Base-by-base conservation (phyloP, 2,888 invertebrate species). In the Colletes collaris region DNA sequence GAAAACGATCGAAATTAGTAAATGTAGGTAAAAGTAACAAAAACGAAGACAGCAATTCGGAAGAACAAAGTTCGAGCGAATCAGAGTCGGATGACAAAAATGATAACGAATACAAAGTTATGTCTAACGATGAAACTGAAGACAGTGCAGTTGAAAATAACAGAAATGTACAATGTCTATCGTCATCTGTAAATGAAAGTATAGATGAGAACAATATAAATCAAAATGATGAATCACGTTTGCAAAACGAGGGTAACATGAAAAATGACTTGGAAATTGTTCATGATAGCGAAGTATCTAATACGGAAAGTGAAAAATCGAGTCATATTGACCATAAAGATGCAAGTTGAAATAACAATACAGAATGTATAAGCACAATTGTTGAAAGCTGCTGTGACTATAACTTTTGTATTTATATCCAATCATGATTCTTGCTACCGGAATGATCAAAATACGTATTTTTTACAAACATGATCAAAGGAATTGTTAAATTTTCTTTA, bases 1-100 rank as follows among this genome's bases (percentile, higher is more conserved):
- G 81, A 66, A 91, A 89, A 66, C 89, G 83, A 69, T 63, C 86
- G 8, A 91, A 89, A 81, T 37, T 53, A 53, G 88, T 90, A 1
- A 93, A 93, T 56, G 83, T 87, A 44, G 69, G 77, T 35, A 66
- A 78, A 4, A 44, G 59, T 8, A 66, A 70, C 0, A 65, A 72
- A 53, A 59, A 74, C 11, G 73, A 92, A 89, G 85, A 91, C 86
- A 78, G 84, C 76, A 83, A 87, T 83, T 86, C 84, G 80, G 89
- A 91, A 55, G 84, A 85, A 27, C 88, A 91, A 72, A 92, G 93
- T 82, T 93, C 94, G 40, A 93, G 87, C 65, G 88, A 90, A 49
- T 81, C 86, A 63, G 84, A 85, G 53, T 73, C 71, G 59, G 40
- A 49, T 50, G 19, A 69, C 62, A 79, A 69, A 72, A 78, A 80